phyloP scores from a whole-genome alignment of 2,113 vertebrate species.

The Ictalurus punctatus region DNA sequence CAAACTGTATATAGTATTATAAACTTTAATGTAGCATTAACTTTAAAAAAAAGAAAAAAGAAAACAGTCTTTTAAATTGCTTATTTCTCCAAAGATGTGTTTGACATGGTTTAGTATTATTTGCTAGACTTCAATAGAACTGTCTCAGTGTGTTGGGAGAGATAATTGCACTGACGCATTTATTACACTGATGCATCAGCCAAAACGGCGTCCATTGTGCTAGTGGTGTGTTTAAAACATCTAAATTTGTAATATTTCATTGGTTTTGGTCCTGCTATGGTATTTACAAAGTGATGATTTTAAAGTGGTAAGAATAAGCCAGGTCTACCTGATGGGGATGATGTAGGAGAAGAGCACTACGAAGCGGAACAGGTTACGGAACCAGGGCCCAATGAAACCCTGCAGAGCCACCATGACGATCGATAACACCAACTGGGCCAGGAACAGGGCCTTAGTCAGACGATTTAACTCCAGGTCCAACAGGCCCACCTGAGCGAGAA shows the following conservation, averaged over 20 bases:
- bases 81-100: background rate
- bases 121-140: no score
- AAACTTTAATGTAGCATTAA: background rate
- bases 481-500: constrained; percentile 80
- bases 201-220: background rate
- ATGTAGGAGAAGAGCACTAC: constrained; percentile 98
- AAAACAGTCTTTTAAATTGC: background rate
- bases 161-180: background rate
- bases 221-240: background rate
- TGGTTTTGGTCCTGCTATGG: background rate
- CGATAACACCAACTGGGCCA: constrained; percentile 89
- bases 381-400: constrained; percentile 92
- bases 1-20: background rate
- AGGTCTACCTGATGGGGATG: constrained; percentile 92
- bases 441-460: constrained; percentile 92
- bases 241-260: background rate
- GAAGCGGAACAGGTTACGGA: constrained; percentile 92
- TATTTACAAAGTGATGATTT: background rate
- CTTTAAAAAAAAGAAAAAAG: background rate
- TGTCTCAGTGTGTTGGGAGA: background rate
- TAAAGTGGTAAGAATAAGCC: constrained; percentile 34
- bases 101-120: background rate
- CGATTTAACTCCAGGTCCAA: constrained; percentile 94
- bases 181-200: background rate
- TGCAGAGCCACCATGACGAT: constrained; percentile 95